Evolutionary conservation across 2,797 vertebrate genomes (phyloP).

Genomic region (Ataeniobius toweri): DNA sequence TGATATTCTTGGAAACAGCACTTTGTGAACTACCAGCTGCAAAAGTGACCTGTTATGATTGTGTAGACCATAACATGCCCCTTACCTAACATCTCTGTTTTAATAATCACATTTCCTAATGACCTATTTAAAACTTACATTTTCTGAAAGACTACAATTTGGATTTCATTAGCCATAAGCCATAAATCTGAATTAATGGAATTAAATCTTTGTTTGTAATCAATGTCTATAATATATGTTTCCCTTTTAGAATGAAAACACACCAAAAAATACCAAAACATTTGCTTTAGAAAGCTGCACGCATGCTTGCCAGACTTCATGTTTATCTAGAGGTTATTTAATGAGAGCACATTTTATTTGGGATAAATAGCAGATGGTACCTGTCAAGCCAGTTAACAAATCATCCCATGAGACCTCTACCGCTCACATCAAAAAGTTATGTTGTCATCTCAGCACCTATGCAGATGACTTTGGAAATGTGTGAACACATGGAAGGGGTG

Average conservation of each 20-base stretch:
- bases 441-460: neutral
- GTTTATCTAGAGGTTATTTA: neutral
- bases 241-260: neutral
- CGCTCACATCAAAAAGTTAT: neutral
- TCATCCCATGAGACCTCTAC: neutral
- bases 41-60: no score
- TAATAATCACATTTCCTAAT: no score
- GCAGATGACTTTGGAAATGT: neutral
- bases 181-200: neutral
- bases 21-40: no score
- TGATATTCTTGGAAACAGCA: no score
- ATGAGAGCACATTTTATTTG: neutral
- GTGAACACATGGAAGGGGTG: neutral
- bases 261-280: neutral
- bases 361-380: slow-evolving; percentile 12
- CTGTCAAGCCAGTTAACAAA: slow-evolving; percentile 5
- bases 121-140: no score
- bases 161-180: no score
- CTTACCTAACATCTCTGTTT: no score
- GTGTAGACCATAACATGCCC: no score
- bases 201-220: neutral
- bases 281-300: neutral
- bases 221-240: neutral
- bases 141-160: no score
- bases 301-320: neutral